These are phyloP conservation scores for Tubiluchus corallicola DNA, from an alignment of 2,888 invertebrate genomes.

Conservation along the genomic window DNA sequence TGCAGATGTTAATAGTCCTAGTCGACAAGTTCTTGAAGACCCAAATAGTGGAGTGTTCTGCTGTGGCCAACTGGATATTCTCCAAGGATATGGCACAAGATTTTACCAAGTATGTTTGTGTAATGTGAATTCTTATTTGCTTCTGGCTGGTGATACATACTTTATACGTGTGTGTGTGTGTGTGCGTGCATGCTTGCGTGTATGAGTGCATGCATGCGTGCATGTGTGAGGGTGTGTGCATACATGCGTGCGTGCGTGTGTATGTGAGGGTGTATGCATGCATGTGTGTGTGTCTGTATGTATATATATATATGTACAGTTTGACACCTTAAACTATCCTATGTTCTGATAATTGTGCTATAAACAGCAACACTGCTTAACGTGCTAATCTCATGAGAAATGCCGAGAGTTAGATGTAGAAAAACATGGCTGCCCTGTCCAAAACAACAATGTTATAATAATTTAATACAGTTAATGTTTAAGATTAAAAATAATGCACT, in stretches of 20 bases:
- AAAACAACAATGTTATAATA: too few species aligned
- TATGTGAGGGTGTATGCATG: not conserved
- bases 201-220: not conserved
- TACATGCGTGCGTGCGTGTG: not conserved
- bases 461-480: too few species aligned
- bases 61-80: slow-evolving; percentile 95
- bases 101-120: slow-evolving; percentile 48
- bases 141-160: too few species aligned
- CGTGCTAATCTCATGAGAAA: too few species aligned
- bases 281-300: not conserved
- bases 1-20: slow-evolving; percentile 85
- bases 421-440: too few species aligned
- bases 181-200: not conserved
- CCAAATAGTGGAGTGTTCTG: slow-evolving; percentile 86
- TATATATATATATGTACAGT: not conserved
- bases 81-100: slow-evolving; percentile 75
- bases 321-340: too few species aligned
- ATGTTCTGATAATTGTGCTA: too few species aligned
- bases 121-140: too few species aligned
- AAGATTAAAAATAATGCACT: too few species aligned
- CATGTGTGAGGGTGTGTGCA: not conserved
- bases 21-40: slow-evolving; percentile 94
- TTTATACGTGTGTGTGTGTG: slow-evolving; percentile 1
- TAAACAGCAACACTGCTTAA: too few species aligned
- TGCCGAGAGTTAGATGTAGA: too few species aligned